A percentile compares a stretch with the other conserved stretches of the same genome.
phyloP scores from a whole-genome alignment of 23 tunicate genomes.

The Styela clava region DNA sequence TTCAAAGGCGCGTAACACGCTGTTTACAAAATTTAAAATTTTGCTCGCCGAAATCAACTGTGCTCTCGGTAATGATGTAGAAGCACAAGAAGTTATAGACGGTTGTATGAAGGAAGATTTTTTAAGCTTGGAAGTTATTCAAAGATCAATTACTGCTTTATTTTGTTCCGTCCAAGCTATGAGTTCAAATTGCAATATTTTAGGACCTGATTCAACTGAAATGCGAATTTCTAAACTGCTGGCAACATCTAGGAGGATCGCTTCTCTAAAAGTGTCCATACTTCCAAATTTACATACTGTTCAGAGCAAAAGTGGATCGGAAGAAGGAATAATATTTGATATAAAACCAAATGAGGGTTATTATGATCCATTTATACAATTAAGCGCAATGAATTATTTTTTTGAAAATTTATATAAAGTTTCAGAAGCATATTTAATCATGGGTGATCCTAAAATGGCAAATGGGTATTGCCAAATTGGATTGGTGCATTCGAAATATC shows the following conservation, averaged over 20 bases:
- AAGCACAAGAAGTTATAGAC: background rate
- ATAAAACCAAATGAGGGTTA: background rate
- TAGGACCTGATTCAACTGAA: background rate
- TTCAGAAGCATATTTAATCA: background rate
- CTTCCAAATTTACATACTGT: background rate
- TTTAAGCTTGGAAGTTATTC: background rate
- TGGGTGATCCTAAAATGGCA: conserved; percentile 10
- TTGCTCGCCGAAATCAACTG: background rate
- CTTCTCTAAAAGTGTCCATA: background rate
- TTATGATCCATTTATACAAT: background rate
- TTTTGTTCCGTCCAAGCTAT: background rate
- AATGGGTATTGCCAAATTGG: background rate
- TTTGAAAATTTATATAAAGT: background rate
- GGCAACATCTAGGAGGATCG: background rate
- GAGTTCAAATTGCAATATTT: background rate
- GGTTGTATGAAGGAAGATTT: conserved; percentile 19
- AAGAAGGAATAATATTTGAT: background rate
- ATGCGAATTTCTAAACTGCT: background rate
- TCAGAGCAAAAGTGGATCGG: background rate
- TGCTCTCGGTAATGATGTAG: too few relatives aligned
- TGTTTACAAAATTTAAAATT: background rate
- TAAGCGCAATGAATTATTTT: background rate
- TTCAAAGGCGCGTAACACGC: background rate
- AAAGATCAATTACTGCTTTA: background rate
- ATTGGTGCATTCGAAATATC: background rate